A percentile compares a stretch with the other conserved stretches of the same genome.
Evolutionary conservation across 2,888 invertebrate genomes (phyloP).

Genomic region (Antheraea yamamai): DNA sequence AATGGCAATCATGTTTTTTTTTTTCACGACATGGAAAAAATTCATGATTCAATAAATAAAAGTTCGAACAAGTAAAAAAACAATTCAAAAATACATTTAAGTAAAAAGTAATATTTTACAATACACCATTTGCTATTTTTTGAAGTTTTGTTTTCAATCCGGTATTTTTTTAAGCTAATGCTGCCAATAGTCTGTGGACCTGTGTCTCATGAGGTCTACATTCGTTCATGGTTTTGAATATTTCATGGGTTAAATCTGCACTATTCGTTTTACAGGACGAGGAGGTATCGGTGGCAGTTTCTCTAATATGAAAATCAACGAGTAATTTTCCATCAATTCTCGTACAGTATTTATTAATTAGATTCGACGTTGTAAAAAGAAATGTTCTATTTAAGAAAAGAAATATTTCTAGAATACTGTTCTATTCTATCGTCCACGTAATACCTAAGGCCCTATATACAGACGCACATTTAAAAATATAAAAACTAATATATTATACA

Average conservation of each 20-base stretch:
- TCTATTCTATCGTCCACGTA: neutral
- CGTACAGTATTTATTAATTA: neutral
- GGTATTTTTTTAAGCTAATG: too few species aligned
- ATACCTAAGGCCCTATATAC: neutral
- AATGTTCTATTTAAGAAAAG: neutral
- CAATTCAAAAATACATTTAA: too few species aligned
- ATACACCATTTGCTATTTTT: neutral
- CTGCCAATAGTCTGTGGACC: too few species aligned
- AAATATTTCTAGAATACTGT: neutral
- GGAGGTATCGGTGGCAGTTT: conserved; percentile 43
- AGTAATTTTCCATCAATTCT: conserved; percentile 1
- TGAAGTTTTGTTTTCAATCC: too few species aligned
- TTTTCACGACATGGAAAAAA: too few species aligned
- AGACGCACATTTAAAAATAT: neutral
- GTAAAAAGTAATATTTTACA: too few species aligned
- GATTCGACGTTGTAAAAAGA: neutral
- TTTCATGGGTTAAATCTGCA: too few species aligned
- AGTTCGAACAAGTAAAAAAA: too few species aligned
- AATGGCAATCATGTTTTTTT: too few species aligned
- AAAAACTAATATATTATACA: neutral
- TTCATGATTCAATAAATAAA: neutral
- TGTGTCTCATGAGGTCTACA: too few species aligned
- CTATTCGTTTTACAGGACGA: conserved; percentile 47
- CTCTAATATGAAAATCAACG: conserved; percentile 8
- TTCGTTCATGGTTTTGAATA: too few species aligned